These are phyloP conservation scores for Aurelia coerulea DNA, from an alignment of 30 jellyfish, hydroid and myxozoan species.

Conservation along the genomic window DNA sequence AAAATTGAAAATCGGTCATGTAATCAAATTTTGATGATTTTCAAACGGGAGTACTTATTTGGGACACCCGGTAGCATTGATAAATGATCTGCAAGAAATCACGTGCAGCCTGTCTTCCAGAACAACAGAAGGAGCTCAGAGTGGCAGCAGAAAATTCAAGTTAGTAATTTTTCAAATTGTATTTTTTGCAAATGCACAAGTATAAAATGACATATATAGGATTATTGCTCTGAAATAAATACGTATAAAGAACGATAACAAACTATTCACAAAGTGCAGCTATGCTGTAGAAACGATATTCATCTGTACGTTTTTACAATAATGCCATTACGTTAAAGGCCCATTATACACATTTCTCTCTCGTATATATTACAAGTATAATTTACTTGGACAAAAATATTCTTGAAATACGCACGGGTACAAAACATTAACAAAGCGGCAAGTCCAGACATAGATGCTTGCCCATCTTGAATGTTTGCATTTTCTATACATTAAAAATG, in stretches of 20 bases:
- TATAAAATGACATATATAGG: conserved; percentile 34
- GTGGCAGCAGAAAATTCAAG: too few relatives aligned
- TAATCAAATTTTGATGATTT: too few relatives aligned
- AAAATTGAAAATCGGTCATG: too few relatives aligned
- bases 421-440: background rate
- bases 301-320: conserved; percentile 24
- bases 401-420: conserved; percentile 16
- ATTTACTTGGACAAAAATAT: conserved; percentile 26
- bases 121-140: too few relatives aligned
- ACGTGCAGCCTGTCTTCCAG: too few relatives aligned
- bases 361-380: conserved; percentile 44
- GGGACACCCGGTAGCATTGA: too few relatives aligned
- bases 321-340: conserved; percentile 18
- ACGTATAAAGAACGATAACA: conserved; percentile 35
- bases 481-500: background rate
- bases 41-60: too few relatives aligned
- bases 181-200: conserved; percentile 1
- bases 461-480: background rate
- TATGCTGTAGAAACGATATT: conserved; percentile 53
- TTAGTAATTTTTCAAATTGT: too few relatives aligned
- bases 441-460: too few relatives aligned
- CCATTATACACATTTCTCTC: conserved; percentile 28
- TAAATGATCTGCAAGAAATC: too few relatives aligned
- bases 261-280: conserved; percentile 66
- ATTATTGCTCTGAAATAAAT: conserved; percentile 61